A percentile compares a stretch with the other conserved stretches of the same genome.
These are phyloP conservation scores for Cryptops parisi DNA, from an alignment of 2,888 invertebrate species.

Conservation along the genomic window DNA sequence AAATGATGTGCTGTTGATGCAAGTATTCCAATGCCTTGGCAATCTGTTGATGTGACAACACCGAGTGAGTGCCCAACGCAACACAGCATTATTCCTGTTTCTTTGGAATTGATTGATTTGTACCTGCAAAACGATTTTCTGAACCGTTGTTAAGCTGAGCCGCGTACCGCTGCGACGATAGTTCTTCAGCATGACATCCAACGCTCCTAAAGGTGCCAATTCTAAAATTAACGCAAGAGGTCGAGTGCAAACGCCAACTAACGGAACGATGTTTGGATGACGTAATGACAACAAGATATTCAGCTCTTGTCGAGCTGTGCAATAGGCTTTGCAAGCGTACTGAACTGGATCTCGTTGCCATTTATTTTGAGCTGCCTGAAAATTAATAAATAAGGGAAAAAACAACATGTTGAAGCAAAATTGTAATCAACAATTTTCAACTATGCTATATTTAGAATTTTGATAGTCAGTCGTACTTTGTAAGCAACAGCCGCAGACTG, in stretches of 20 bases:
- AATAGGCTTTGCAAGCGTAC: conserved; percentile 89
- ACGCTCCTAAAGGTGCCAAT: conserved; percentile 80
- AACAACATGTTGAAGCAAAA: background rate
- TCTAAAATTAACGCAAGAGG: conserved; percentile 80
- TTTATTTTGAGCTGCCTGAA: conserved; percentile 58
- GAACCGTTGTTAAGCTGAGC: conserved; percentile 62
- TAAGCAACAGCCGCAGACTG: conserved; percentile 48
- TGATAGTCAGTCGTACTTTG: conserved; percentile 35
- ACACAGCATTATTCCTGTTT: no score
- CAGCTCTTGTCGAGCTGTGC: conserved; percentile 87
- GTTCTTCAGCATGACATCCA: conserved; percentile 67
- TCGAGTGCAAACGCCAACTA: conserved; percentile 75
- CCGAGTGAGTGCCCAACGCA: background rate
- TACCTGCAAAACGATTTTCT: conserved; percentile 70
- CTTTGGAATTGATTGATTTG: conserved; percentile 12
- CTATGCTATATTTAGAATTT: background rate
- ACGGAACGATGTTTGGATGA: conserved; percentile 83
- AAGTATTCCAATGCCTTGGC: conserved; percentile 91
- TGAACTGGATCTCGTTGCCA: conserved; percentile 89
- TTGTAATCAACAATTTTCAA: background rate
- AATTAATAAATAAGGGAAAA: conserved; percentile 1
- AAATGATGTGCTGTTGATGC: conserved; percentile 83
- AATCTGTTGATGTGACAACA: conserved; percentile 38
- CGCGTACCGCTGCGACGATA: conserved; percentile 72
- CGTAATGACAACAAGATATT: conserved; percentile 68